Evolutionary conservation across 2,888 invertebrate genomes (phyloP), one percentile per base, ranked within the genome.

Genomic region (Dermolepida albohirtum): DNA sequence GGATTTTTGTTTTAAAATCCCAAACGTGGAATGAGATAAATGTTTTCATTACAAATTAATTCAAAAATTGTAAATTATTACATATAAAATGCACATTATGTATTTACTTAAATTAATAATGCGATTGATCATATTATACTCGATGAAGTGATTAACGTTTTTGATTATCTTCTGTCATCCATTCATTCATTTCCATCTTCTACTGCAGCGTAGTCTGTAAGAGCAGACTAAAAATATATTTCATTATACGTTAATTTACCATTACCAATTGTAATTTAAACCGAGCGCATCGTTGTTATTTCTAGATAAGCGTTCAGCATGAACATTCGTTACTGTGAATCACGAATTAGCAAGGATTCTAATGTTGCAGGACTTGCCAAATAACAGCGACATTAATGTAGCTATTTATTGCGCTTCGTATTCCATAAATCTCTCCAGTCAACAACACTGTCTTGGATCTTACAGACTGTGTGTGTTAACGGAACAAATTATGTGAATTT

Each of bases 361-460:
- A 22, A 22, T 22, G 47, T 17, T 14, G 47, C 17, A 14, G 10
- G 1, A 17, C 17, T 14, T 47, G 47, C 14, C 43, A 12, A 43
- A 43, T 43, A 43, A 43, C 43, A n/a, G 11, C 14, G 47, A 47
- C 17, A 47, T 47, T 47, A 47, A 47, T 14, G 17, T 47, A 47
- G 14, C 47, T 47, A 1, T 14, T 47, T 14, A 47, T 47, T 8
- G 14, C 22, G 17, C 14, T 14, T 7, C 16, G 47, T 6, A 14
- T 47, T 47, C 14, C 14, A 16, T 14, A 8, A 47, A 47, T 14
- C 17, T 14, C 47, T 47, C 8, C 0, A 14, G 16, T 47, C 7
- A 16, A 47, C 14, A 47, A 14, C 14, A 22, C 22, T 22, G 22
- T 22, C 22, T n/a, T n/a, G n/a, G n/a, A n/a, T n/a, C n/a, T 22